Conservation (phyloP, 1,140 invertebrate genomes). For the Cardiocondyla obscurior region DNA sequence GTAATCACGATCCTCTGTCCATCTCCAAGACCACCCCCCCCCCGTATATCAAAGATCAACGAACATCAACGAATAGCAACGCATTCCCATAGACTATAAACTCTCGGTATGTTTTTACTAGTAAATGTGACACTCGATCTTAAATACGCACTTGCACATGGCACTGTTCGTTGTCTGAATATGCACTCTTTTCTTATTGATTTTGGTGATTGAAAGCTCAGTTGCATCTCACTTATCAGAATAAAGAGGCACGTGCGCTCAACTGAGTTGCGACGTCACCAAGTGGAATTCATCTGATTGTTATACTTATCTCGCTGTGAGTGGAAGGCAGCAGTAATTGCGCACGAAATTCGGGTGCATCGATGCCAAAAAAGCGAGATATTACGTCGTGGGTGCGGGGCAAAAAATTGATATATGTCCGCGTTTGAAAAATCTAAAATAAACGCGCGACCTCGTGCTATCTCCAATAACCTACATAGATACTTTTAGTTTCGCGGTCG, state of each 20-base stretch:
- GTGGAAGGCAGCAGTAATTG: too few relatives aligned
- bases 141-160: slow-evolving; percentile 41
- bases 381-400: neutral
- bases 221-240: too few relatives aligned
- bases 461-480: slow-evolving; percentile 48
- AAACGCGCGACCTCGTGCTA: slow-evolving; percentile 41
- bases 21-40: neutral
- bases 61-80: slow-evolving; percentile 48
- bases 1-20: slow-evolving; percentile 1
- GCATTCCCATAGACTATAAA: slow-evolving; percentile 27
- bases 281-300: too few relatives aligned
- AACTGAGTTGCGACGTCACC: too few relatives aligned
- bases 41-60: slow-evolving; percentile 35
- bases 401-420: slow-evolving; percentile 13
- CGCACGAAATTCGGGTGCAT: neutral
- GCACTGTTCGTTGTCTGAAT: slow-evolving; percentile 18
- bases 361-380: neutral
- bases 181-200: slow-evolving; percentile 31
- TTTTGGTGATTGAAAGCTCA: neutral
- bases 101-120: slow-evolving; percentile 49
- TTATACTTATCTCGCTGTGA: too few relatives aligned
- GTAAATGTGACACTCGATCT: slow-evolving; percentile 34
- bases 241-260: too few relatives aligned
- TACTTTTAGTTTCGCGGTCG: slow-evolving; percentile 59
- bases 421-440: slow-evolving; percentile 28